These are phyloP conservation scores for Botia almorhae DNA, from an alignment of 2,797 vertebrate genomes.

Conservation along the genomic window DNA sequence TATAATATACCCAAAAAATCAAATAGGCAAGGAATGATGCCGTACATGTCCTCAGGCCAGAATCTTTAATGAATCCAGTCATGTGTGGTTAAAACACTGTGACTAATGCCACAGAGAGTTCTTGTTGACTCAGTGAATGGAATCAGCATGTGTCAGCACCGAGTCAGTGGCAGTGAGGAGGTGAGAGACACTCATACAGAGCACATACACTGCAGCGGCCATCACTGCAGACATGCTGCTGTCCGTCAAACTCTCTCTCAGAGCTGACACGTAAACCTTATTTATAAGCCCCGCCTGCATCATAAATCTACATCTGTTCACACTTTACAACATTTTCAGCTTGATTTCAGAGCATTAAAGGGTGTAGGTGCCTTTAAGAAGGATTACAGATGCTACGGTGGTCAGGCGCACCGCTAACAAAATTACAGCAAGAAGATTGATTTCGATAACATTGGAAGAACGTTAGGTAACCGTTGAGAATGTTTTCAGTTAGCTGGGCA, in stretches of 20 bases:
- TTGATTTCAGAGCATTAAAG: constrained; percentile 56
- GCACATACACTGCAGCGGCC: constrained; percentile 15
- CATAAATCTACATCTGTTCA: constrained; percentile 62
- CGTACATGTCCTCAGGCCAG: constrained; percentile 7
- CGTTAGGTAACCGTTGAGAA: too few relatives aligned
- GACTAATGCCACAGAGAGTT: constrained; percentile 45
- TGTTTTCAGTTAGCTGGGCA: not conserved
- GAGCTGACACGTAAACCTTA: constrained; percentile 52
- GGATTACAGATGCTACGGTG: constrained; percentile 41
- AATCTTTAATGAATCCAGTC: constrained; percentile 44
- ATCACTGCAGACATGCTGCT: constrained; percentile 47
- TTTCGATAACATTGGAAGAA: too few relatives aligned
- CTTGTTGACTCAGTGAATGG: constrained; percentile 56
- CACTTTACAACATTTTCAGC: constrained; percentile 55
- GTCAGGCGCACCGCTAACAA: not conserved
- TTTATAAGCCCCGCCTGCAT: constrained; percentile 57
- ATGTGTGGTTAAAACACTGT: constrained; percentile 49
- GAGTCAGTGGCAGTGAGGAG: constrained; percentile 50
- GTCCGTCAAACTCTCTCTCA: constrained; percentile 49
- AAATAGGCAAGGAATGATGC: constrained; percentile 6
- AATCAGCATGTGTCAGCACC: constrained; percentile 56
- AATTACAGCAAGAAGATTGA: too few relatives aligned
- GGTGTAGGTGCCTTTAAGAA: constrained; percentile 29
- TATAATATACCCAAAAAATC: not conserved
- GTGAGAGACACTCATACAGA: constrained; percentile 37